Conservation (phyloP, 1,140 invertebrate genomes). For the Meteorus sp. region DNA sequence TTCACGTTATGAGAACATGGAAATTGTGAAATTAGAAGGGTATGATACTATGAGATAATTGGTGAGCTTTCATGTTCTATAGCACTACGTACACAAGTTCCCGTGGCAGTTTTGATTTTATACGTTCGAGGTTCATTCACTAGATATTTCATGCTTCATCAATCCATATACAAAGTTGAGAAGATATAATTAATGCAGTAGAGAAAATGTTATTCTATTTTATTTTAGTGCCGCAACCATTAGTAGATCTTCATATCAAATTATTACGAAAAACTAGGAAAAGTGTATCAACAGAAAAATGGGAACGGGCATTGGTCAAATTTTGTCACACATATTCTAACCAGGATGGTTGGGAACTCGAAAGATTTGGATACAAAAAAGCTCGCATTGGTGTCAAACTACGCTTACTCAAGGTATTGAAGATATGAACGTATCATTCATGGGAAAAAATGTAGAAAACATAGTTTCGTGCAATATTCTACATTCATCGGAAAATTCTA, state of each 20-base stretch:
- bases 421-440: background rate
- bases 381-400: slow-evolving; percentile 85
- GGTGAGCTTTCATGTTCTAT: too few relatives aligned
- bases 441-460: background rate
- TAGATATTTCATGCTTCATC: too few relatives aligned
- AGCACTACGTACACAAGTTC: too few relatives aligned
- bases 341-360: slow-evolving; percentile 95
- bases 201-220: slow-evolving; percentile 47
- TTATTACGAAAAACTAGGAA: slow-evolving; percentile 85
- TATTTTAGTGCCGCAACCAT: slow-evolving; percentile 73
- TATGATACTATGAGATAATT: too few relatives aligned
- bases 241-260: slow-evolving; percentile 87
- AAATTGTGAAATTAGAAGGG: too few relatives aligned
- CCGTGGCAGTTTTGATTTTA: too few relatives aligned
- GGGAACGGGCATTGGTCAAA: slow-evolving; percentile 88
- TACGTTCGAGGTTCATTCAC: too few relatives aligned
- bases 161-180: too few relatives aligned
- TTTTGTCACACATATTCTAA: slow-evolving; percentile 87
- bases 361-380: slow-evolving; percentile 94
- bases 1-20: too few relatives aligned
- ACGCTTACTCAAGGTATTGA: slow-evolving; percentile 77
- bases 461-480: background rate
- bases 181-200: too few relatives aligned
- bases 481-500: background rate
- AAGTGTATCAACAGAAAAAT: slow-evolving; percentile 81